Conservation (phyloP, 2,113 vertebrate genomes). For the Isurus oxyrinchus region DNA sequence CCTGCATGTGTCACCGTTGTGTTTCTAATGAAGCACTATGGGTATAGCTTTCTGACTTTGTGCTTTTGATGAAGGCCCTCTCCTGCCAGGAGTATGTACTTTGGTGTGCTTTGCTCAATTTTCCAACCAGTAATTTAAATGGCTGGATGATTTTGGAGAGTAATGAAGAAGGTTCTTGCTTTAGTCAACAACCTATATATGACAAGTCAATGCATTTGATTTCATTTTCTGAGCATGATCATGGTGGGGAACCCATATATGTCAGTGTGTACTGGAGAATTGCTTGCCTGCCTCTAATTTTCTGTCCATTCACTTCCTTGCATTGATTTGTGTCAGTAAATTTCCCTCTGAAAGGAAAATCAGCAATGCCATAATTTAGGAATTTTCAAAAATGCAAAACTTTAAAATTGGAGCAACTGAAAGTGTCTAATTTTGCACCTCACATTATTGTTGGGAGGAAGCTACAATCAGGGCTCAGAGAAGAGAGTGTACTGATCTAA, state of each 20-base stretch:
- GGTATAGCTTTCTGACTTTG: neutral
- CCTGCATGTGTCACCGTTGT: neutral
- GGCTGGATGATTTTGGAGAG: neutral
- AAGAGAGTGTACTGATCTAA: neutral
- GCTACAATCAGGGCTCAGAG: neutral
- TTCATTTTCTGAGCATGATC: neutral
- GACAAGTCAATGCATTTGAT: neutral
- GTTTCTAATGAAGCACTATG: neutral
- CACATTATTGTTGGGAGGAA: neutral
- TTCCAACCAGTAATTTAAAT: conserved; percentile 18
- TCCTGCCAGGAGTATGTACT: neutral
- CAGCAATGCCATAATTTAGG: neutral
- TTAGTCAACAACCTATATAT: neutral
- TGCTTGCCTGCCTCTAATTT: neutral
- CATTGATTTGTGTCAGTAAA: neutral
- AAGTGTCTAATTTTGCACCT: neutral
- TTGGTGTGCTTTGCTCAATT: neutral
- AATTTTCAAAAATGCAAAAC: neutral
- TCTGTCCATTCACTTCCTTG: neutral
- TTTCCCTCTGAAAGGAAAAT: neutral
- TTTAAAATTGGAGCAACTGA: neutral
- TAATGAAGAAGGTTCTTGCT: neutral
- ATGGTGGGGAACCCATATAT: neutral
- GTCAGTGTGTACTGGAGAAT: neutral
- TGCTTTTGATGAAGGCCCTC: neutral